Evolutionary conservation across 2,888 invertebrate species (phyloP).

Genomic region (Plebejus argus): DNA sequence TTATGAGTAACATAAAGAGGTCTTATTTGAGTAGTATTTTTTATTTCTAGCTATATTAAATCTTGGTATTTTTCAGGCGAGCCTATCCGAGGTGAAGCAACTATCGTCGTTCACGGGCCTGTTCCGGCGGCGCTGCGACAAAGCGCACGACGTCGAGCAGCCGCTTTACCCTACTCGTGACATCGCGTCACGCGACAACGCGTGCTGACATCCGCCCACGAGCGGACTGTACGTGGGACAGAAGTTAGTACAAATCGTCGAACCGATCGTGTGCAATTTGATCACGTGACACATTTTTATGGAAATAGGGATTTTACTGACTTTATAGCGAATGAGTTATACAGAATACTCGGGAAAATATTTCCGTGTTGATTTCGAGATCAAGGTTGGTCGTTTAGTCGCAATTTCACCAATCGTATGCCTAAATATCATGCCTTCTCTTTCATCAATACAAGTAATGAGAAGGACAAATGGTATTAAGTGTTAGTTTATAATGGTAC

Average conservation of each 20-base stretch:
- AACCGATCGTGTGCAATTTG: conserved; percentile 1
- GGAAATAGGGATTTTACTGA: not conserved
- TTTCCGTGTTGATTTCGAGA: not conserved
- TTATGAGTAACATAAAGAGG: too few relatives aligned
- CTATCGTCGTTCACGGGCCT: conserved; percentile 51
- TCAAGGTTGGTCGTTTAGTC: not conserved
- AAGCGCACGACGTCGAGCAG: conserved; percentile 52
- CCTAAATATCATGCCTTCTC: not conserved
- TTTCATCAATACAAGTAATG: not conserved
- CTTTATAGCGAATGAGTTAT: conserved; percentile 2
- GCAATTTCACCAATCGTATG: not conserved
- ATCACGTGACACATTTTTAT: not conserved
- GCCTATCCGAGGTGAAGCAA: conserved; percentile 62
- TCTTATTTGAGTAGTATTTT: not conserved
- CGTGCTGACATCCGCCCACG: conserved; percentile 48
- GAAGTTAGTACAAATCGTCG: conserved; percentile 16
- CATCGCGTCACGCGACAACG: conserved; percentile 42
- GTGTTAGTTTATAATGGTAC: not conserved
- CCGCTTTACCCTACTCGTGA: conserved; percentile 54
- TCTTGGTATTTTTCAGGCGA: conserved; percentile 53
- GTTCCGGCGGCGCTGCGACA: conserved; percentile 56
- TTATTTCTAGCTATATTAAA: not conserved
- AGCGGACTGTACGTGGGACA: not conserved
- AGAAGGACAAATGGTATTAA: not conserved
- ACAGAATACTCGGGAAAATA: not conserved